These are phyloP conservation scores for Triops longicaudatus DNA, from an alignment of 1,140 invertebrate genomes.

Conservation along the genomic window DNA sequence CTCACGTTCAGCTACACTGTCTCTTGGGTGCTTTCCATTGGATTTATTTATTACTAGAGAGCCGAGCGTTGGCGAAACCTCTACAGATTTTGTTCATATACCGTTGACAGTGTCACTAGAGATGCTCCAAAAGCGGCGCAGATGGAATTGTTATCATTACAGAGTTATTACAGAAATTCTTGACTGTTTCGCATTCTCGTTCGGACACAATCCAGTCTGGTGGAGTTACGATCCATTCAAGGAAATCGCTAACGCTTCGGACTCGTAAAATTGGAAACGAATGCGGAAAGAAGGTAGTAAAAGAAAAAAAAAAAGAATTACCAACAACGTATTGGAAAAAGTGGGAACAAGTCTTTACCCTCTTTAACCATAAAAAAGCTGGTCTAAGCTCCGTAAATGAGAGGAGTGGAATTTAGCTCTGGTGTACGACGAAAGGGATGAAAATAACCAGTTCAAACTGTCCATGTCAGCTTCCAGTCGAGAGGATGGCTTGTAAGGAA, in stretches of 20 bases:
- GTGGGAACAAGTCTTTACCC: not conserved
- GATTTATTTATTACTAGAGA: too few relatives aligned
- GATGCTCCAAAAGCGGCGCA: not conserved
- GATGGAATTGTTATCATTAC: not conserved
- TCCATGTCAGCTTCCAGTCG: not conserved
- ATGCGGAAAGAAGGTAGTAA: not conserved
- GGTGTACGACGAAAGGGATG: not conserved
- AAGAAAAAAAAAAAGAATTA: not conserved
- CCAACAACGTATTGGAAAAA: not conserved
- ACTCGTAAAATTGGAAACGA: slow-evolving; percentile 1
- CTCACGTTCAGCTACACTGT: too few relatives aligned
- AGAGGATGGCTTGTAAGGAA: not conserved
- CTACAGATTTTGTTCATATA: too few relatives aligned
- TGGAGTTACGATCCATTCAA: not conserved
- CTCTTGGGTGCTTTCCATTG: too few relatives aligned
- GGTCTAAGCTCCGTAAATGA: not conserved
- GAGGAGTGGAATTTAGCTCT: not conserved
- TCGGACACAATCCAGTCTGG: not conserved
- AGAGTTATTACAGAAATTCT: not conserved
- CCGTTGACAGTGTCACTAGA: too few relatives aligned
- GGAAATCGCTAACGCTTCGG: not conserved
- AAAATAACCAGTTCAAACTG: not conserved
- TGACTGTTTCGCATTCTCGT: not conserved
- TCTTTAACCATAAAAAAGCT: not conserved
- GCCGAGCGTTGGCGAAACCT: too few relatives aligned